Conservation (phyloP, 2,797 vertebrate species). For the Falco biarmicus region DNA sequence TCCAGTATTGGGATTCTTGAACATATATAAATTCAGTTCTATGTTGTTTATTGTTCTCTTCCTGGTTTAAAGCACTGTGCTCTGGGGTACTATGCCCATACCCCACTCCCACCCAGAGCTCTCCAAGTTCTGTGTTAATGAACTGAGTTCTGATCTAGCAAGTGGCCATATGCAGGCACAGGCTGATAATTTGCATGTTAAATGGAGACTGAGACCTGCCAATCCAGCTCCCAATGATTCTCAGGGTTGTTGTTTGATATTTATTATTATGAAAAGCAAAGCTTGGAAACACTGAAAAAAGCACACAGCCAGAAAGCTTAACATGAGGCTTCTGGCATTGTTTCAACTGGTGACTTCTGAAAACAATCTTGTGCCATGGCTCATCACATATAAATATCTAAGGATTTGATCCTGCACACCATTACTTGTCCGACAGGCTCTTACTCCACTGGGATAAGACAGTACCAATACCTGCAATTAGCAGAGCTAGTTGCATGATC, state of each 20-base stretch:
- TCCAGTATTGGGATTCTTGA: neutral
- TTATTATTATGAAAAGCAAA: conserved; percentile 14
- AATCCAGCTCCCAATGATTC: conserved; percentile 1
- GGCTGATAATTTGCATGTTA: neutral
- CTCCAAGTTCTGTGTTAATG: neutral
- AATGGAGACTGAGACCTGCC: conserved; percentile 13
- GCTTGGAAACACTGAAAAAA: neutral
- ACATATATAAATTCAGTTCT: neutral
- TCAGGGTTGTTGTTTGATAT: neutral
- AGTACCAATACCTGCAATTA: neutral
- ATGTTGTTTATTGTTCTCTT: neutral
- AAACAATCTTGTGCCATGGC: neutral
- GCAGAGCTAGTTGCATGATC: neutral
- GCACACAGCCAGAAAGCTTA: neutral
- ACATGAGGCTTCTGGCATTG: neutral
- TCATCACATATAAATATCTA: neutral
- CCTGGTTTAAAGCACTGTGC: neutral
- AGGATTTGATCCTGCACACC: neutral
- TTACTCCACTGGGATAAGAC: neutral
- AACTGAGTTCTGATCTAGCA: neutral
- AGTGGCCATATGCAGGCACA: neutral
- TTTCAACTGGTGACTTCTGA: conserved; percentile 15
- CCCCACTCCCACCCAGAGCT: neutral
- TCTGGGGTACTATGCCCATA: neutral
- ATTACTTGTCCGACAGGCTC: neutral